Base-by-base conservation (phyloP, 2,888 invertebrate genomes). In the Balanococcus diminutus region DNA sequence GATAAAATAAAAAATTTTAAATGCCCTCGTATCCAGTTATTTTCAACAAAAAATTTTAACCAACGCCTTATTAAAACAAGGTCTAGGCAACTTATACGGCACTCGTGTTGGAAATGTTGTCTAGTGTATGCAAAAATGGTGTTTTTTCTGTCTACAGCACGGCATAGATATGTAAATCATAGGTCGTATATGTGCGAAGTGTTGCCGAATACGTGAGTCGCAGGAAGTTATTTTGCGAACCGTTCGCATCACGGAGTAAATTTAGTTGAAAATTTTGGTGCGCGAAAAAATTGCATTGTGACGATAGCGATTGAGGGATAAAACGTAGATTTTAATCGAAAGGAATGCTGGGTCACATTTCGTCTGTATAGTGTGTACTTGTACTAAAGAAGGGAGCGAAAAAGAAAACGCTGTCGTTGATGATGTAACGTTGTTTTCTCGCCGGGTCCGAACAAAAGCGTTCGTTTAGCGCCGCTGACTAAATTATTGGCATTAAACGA, bases 401-500 rank as follows among this genome's bases (percentile, higher is more conserved):
- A 36, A 36, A 22, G 19, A 36, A 75, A 75, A 36, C 36, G 75
- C 36, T 75, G 67, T 67, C 28, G 67, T 67, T 79, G 46, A 46
- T 82, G 82, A 56, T 82, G 82, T 42, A 81, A 81, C 42, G 42
- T 81, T 42, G 81, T 46, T 46, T 81, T 51, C 82, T 81, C 46
- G 81, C 46, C 81, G n/a, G 22, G 42, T 42, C 42, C 81, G 81
- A 82, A 82, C 82, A 82, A 82, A 82, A 82, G 82, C 82, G 56
- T 82, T 82, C 82, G 82, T 82, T 82, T 82, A 51, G 46, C 31
- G 82, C 56, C 56, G 56, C 56, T 82, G 82, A 82, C 51, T 31
- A 82, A 82, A 46, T 82, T 51, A 82, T 82, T 51, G 82, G 51
- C 56, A 56, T 82, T 82, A 82, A 51, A 82, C 82, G 82, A 46